Conservation (phyloP, 2,797 vertebrate genomes). For the Notamacropus eugenii region DNA sequence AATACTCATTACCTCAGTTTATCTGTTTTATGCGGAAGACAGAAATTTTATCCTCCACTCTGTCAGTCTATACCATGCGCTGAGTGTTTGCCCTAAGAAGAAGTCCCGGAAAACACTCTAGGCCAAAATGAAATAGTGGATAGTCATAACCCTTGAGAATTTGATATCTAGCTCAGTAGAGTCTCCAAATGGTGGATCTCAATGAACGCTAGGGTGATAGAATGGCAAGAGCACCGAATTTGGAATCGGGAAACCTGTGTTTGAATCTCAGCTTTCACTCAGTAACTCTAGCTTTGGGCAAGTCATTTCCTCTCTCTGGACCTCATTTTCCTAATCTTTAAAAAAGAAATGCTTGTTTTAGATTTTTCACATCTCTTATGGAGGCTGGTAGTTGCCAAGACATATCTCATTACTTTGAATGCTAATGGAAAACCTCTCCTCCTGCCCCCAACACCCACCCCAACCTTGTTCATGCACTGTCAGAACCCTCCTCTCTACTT, state of each 20-base stretch:
- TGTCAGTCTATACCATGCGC: background rate
- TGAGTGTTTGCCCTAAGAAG: background rate
- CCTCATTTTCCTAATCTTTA: background rate
- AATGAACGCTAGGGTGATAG: background rate
- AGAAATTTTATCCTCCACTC: background rate
- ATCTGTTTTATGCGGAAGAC: background rate
- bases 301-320: background rate
- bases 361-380: background rate
- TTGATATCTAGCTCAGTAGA: background rate
- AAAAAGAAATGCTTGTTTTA: background rate
- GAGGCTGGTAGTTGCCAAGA: background rate
- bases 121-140: background rate
- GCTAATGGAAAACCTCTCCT: too few relatives aligned
- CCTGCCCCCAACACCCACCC: too few relatives aligned
- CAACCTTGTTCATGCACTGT: background rate
- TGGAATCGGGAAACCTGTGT: background rate
- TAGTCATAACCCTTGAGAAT: background rate
- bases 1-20: background rate
- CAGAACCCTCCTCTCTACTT: too few relatives aligned
- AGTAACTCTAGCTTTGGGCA: background rate
- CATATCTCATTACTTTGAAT: background rate
- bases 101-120: background rate
- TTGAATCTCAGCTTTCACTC: background rate
- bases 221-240: background rate
- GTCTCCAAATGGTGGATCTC: background rate